Base-by-base conservation (phyloP, 2,888 invertebrate genomes). In the Rhagonycha fulva region DNA sequence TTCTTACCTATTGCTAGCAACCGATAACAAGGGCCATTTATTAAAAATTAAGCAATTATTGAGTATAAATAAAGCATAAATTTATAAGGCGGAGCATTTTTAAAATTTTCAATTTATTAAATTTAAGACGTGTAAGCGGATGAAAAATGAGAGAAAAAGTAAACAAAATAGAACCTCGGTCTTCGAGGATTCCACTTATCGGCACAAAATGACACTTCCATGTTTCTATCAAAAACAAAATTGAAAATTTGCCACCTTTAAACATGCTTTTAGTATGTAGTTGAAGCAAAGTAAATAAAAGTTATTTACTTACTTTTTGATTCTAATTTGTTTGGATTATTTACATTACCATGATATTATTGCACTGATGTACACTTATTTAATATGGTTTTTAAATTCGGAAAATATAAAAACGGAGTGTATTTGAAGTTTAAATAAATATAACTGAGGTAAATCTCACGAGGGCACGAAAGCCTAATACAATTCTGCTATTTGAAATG, bases 201-300 rank as follows among this genome's bases (percentile, higher is more conserved):
- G 72, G n/a, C 68, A 62, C 72, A 72, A 72, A 72, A 68, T 72
- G 72, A 68, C 67, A 67, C 72, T 67, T 72, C 62, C 68, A 47
- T 68, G 68, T 23, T 62, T 72, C 62, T 72, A 67, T 72, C 68
- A 72, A 11, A 61, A 62, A 62, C 66, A 47, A 72, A 72, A 72
- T 72, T 72, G 67, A 72, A 72, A 72, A 72, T 68, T 62, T 68
- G 62, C 72, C 28, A 30, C 23, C 30, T 68, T 67, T 24, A 72
- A 72, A 62, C 62, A 71, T 66, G 71, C 66, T 71, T 71, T 70
- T 71, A 63, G 71, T 66, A 28, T 60, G 66, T 47, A 7, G 47
- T 47, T 47, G 7, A 47, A 47, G n/a, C 47, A 47, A n/a, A n/a
- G 7, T n/a, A 47, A 47, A 47, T 47, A n/a, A 47, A 47, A 2